Evolutionary conservation across 1,140 invertebrate genomes (phyloP), one percentile per base, ranked within the genome.

Genomic region (Drosophila sturtevanti): DNA sequence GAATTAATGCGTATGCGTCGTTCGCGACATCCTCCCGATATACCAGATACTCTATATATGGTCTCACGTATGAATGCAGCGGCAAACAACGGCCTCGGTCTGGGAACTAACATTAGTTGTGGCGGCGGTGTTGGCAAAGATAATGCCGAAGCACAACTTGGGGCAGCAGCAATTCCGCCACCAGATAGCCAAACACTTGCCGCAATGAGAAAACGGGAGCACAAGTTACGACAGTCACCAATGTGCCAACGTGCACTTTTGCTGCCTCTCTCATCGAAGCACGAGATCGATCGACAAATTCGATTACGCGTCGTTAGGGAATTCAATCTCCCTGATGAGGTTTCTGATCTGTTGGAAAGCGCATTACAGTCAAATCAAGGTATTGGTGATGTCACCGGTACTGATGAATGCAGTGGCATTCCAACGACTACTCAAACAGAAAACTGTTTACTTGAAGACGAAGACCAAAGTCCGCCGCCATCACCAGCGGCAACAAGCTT

Each of bases 11-110:
- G 96, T 18, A 93, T 96, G 82, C 93, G 96, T 75, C 93, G 95
- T 66, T 94, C 94, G n/a, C 92, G 95, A 16, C 93, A 93, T 78
- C 94, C 95, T 68, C 94, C 94, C 21, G 95, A 96, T 90, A 98
- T 98, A 86, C 98, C 98, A 0, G 98, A 99, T 92, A 97, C 97
- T 1, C 93, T 98, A 24, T 99, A 98, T 90, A 98, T 99, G 98
- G 96, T 98, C 22, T 92, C 91, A 38, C 82, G 90, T 4, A 89
- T 92, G 77, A 92, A 92, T 52, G 85, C 85, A 14, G 66, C 71
- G 56, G 41, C 80, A 44, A 89, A 91, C 62, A 91, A 93, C 5
- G 93, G 92, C 81, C 94, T 95, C 65, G 78, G 82, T 24, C 94
- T 95, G 66, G 77, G 82, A 21, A 92, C 80, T 52, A 95, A 94